Percentiles rank a stretch among this genome's conserved stretches.
Evolutionary conservation across 2,888 invertebrate species (phyloP).

Genomic region (Cosmia pyralina): DNA sequence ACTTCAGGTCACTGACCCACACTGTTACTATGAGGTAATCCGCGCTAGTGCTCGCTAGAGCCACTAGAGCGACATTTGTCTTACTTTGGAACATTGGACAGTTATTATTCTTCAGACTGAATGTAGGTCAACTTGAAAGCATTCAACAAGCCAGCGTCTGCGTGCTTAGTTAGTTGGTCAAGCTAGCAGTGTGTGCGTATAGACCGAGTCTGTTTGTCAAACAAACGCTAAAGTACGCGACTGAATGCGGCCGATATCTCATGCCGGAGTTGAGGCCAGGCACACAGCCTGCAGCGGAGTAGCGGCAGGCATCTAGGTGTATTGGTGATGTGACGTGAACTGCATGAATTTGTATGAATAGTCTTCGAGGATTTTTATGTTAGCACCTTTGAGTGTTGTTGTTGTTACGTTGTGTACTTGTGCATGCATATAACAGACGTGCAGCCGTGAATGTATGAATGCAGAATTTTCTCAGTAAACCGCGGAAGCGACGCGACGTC

Average conservation of each 20-base stretch:
- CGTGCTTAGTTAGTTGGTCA: not conserved
- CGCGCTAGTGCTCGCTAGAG: too few relatives aligned
- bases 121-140: slow-evolving; percentile 12
- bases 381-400: not conserved
- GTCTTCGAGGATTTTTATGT: not conserved
- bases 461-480: not conserved
- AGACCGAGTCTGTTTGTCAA: slow-evolving; percentile 19
- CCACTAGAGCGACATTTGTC: not conserved
- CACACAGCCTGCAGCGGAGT: not conserved
- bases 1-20: slow-evolving; percentile 27
- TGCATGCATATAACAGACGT: not conserved
- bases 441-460: slow-evolving; percentile 9
- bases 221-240: slow-evolving; percentile 7
- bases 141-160: not conserved
- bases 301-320: not conserved
- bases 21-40: not conserved
- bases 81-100: slow-evolving; percentile 9
- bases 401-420: not conserved
- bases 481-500: not conserved
- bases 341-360: not conserved
- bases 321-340: too few relatives aligned
- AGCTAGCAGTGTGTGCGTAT: not conserved
- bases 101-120: slow-evolving; percentile 5
- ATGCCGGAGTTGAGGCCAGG: slow-evolving; percentile 1
- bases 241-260: slow-evolving; percentile 8